These are phyloP conservation scores for Coecobrya sp. DNA, from an alignment of 2,888 invertebrate genomes.

Conservation along the genomic window DNA sequence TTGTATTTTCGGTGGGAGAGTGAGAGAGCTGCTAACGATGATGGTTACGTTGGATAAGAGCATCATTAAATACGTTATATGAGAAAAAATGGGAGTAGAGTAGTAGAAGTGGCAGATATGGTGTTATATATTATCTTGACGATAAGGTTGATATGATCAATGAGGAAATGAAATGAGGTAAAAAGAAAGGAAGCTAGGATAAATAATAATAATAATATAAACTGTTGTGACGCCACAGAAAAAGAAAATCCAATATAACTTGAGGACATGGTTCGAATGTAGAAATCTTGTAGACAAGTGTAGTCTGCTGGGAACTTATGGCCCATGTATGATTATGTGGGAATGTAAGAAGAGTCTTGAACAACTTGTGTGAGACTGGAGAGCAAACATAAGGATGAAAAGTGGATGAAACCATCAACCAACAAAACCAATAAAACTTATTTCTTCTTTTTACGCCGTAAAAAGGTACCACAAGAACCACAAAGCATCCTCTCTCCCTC, in stretches of 20 bases:
- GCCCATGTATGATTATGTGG: not conserved
- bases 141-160: slow-evolving; percentile 27
- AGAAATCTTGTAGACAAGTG: not conserved
- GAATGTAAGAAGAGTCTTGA: slow-evolving; percentile 4
- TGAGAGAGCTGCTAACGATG: slow-evolving; percentile 13
- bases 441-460: slow-evolving; percentile 12
- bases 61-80: not conserved
- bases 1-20: not conserved
- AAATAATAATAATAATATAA: not conserved
- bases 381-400: not conserved
- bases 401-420: slow-evolving; percentile 19
- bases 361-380: not conserved
- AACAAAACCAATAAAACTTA: slow-evolving; percentile 53
- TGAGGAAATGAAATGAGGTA: slow-evolving; percentile 33
- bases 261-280: slow-evolving; percentile 37
- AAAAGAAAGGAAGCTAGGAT: not conserved
- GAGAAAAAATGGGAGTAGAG: not conserved
- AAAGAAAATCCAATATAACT: not conserved
- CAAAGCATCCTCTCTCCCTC: not conserved
- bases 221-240: not conserved
- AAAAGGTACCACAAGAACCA: not conserved
- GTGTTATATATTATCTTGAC: not conserved
- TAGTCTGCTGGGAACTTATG: not conserved
- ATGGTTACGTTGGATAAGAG: slow-evolving; percentile 2
- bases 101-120: not conserved